Percentiles rank a stretch among this genome's conserved stretches.
Evolutionary conservation across 2,113 vertebrate species (phyloP).

Genomic region (Coracopsis vasa): DNA sequence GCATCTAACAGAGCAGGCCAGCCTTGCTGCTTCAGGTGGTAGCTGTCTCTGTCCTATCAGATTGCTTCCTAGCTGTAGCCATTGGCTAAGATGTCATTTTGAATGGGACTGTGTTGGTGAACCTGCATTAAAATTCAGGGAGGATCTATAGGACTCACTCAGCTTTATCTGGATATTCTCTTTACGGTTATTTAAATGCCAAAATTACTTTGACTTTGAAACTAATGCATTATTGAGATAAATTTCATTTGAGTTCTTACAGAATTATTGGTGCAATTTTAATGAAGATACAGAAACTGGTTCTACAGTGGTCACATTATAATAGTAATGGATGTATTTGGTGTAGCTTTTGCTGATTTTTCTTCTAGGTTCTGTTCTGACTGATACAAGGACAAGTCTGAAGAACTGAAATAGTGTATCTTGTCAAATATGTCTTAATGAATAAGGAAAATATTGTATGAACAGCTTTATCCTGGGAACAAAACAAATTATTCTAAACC

Average conservation of each 20-base stretch:
- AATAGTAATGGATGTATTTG: not conserved
- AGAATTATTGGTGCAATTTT: not conserved
- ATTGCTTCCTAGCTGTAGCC: not conserved
- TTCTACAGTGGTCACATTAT: not conserved
- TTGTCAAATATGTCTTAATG: not conserved
- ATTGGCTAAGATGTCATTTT: not conserved
- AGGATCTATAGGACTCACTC: not conserved
- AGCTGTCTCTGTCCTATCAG: not conserved
- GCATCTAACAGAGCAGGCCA: not conserved
- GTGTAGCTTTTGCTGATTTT: not conserved
- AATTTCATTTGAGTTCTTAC: not conserved
- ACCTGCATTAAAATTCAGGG: not conserved
- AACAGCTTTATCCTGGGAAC: not conserved
- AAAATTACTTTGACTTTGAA: not conserved
- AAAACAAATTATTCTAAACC: not conserved
- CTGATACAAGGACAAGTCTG: not conserved
- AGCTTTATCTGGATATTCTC: not conserved
- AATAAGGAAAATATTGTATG: not conserved
- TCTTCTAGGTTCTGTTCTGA: not conserved
- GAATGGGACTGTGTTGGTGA: not conserved
- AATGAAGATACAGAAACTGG: not conserved
- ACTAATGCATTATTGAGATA: not conserved
- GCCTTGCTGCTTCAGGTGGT: not conserved
- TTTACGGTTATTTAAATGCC: not conserved
- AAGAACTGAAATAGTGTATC: not conserved